Percentiles rank a stretch among this genome's conserved stretches.
phyloP scores from a whole-genome alignment of 2,888 invertebrate species.

The Trichacis sp. region DNA sequence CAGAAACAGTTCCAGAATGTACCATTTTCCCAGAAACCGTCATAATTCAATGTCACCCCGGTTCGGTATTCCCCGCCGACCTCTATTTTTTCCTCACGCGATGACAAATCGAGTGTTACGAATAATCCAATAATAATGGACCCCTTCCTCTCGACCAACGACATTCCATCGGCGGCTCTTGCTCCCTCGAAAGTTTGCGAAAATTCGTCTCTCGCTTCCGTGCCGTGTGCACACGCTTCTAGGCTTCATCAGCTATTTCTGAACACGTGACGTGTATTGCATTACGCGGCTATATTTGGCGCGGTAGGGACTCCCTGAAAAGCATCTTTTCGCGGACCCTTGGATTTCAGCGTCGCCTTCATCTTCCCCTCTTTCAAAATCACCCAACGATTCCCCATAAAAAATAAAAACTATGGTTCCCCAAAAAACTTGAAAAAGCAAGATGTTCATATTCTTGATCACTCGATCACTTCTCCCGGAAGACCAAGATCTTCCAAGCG shows the following conservation, averaged over 20 bases:
- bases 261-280: constrained; percentile 72
- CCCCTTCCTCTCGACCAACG: neutral
- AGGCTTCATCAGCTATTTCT: constrained; percentile 72
- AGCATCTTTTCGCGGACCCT: constrained; percentile 34
- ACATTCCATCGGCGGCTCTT: neutral
- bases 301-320: constrained; percentile 46
- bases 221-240: constrained; percentile 72
- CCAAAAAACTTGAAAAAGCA: too few relatives aligned
- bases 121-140: constrained; percentile 3
- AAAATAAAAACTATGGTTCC: too few relatives aligned
- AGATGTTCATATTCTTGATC: neutral
- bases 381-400: too few relatives aligned
- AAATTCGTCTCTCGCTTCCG: constrained; percentile 42
- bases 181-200: constrained; percentile 12
- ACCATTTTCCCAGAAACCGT: too few relatives aligned
- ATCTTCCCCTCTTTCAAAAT: neutral
- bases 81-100: neutral
- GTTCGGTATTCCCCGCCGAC: too few relatives aligned
- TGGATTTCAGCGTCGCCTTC: constrained; percentile 6
- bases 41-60: too few relatives aligned
- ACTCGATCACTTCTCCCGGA: neutral
- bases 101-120: neutral
- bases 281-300: constrained; percentile 74
- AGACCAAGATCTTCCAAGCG: constrained; percentile 1
- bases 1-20: too few relatives aligned